Evolutionary conservation across 1,140 invertebrate genomes (phyloP), one percentile per base, ranked within the genome.

Genomic region (Adelges cooleyi): DNA sequence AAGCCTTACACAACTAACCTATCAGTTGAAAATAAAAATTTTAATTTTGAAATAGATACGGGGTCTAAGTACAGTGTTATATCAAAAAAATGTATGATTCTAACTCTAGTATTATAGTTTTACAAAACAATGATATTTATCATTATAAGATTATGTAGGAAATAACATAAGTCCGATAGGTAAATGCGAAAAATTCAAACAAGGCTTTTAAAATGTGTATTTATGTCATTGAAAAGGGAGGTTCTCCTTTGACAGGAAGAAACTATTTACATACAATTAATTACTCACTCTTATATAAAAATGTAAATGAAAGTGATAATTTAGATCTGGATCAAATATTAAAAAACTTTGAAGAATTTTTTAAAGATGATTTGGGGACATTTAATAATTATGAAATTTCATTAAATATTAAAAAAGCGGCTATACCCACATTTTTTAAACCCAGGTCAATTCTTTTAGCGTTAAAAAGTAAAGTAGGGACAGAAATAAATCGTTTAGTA

Each of bases 401-500:
- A 3, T 23, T 66, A 27, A 38, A 25, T 18, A 25, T 65, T 17
- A 40, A 44, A 42, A 10, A 22, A 5, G 42, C 54, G 9, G 52
- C 54, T 3, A 53, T 53, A 22, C 72, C 74, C 17, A 70, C 70
- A 67, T 75, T 73, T 68, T 48, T 71, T 15, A 73, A 73, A 67
- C 71, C 74, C 17, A 67, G 76, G 46, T 69, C 71, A 6, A 68
- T 78, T 17, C 74, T 74, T 2, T 75, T 73, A 66, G 73, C 75
- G 13, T 56, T 79, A 3, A 71, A 67, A 67, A 56, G 71, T 20
- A 69, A 73, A 56, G 68, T 78, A 10, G 71, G 53, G n/a, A 46
- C 22, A 0, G 33, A 66, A 42, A 33, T 66, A 2, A 10, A 51
- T n/a, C 18, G 36, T 20, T 27, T 66, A 25, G 20, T 18, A 6